Evolutionary conservation across 92 coral and sea anemone species (phyloP), one percentile per base, ranked within the genome.

Genomic region (Pocillopora grandis): DNA sequence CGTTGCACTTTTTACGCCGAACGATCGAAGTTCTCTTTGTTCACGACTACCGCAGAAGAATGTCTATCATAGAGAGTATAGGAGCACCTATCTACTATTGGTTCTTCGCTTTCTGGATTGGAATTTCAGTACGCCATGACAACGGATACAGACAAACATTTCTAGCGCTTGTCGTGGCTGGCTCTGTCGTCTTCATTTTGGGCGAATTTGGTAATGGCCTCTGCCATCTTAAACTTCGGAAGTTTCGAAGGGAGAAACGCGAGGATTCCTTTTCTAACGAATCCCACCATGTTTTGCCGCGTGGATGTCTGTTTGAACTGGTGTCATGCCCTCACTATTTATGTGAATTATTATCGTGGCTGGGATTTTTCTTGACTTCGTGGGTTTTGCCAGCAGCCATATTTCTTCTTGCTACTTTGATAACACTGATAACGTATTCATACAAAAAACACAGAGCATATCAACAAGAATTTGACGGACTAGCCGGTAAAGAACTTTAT

Each of bases 21-120:
- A 83, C 92, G 59, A 78, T 92, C 12, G 98, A 94, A 78, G 98
- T 94, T 10, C 71, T 94, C 9, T 94, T 90, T 56, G 94, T 92
- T 63, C 95, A 92, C 58, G 91, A 90, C 52, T 92, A 92, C 78
- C 90, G 89, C 37, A 86, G 95, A 69, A 88, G 67, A 75, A 92
- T 94, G 94, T 80, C 95, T 49, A 23, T 82, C 42, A 23, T 84
- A 10, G 98, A 94, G 63, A 76, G 90, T 74, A 31, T 90, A 56
- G 98, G 98, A 37, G 98, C 95, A 71, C 98, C 95, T 5, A 49
- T 94, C 23, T 94, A 92, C 73, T 94, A 92, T 77, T 94, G 98
- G 98, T 80, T 91, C 81, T 94, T 94, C 74, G 92, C 94, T 9
- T 85, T 92, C 42, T 94, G 98, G 95, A 90, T 66, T 66, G 98